These are phyloP conservation scores for Musca vetustissima DNA, from an alignment of 1,140 invertebrate species.

Conservation along the genomic window DNA sequence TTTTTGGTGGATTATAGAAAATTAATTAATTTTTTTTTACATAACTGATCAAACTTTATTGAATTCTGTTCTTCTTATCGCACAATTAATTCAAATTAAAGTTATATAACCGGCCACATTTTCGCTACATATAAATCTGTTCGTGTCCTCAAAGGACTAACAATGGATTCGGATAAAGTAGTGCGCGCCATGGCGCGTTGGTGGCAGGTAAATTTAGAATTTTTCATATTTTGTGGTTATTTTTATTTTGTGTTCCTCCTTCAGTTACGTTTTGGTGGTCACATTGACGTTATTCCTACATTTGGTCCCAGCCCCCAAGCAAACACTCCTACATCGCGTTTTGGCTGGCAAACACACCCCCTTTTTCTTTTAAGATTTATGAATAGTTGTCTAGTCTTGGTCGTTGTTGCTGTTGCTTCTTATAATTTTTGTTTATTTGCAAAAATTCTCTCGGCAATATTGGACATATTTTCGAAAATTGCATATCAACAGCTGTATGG, in stretches of 20 bases:
- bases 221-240: neutral
- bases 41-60: neutral
- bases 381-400: neutral
- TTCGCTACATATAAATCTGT: neutral
- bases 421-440: too few species aligned
- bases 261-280: neutral
- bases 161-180: constrained; percentile 54
- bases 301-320: neutral
- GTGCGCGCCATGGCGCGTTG: constrained; percentile 54
- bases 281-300: neutral
- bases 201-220: constrained; percentile 50
- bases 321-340: constrained; percentile 12
- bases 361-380: constrained; percentile 8
- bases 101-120: neutral
- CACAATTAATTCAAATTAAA: constrained; percentile 6
- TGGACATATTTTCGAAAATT: too few species aligned
- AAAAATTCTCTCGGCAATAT: too few species aligned
- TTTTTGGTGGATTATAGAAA: neutral
- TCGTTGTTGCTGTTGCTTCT: too few species aligned
- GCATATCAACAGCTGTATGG: too few species aligned
- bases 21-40: neutral
- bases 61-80: constrained; percentile 1
- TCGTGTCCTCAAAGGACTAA: neutral
- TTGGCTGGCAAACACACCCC: constrained; percentile 10
- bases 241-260: constrained; percentile 4